phyloP scores from a whole-genome alignment of 2,797 vertebrate species.

The Limnodromus scolopaceus region DNA sequence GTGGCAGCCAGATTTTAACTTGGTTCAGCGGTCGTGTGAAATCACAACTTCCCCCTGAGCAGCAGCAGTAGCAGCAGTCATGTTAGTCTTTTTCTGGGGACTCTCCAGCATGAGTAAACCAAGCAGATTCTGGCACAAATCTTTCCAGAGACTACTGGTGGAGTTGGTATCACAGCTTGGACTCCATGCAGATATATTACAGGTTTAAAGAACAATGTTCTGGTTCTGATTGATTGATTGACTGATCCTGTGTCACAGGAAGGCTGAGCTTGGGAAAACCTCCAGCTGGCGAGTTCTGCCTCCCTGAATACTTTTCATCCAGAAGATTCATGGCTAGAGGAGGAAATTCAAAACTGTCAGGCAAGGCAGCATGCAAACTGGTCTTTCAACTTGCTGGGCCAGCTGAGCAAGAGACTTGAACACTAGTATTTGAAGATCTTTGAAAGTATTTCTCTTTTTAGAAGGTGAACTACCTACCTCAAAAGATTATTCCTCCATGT shows the following conservation, averaged over 20 bases:
- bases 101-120: neutral
- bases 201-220: neutral
- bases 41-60: neutral
- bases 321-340: neutral
- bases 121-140: neutral
- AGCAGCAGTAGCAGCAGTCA: neutral
- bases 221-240: neutral
- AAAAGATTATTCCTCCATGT: neutral
- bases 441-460: neutral
- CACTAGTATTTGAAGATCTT: neutral
- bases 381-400: slow-evolving; percentile 22
- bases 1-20: neutral
- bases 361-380: slow-evolving; percentile 15
- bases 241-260: neutral
- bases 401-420: neutral
- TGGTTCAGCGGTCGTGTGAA: neutral
- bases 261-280: neutral
- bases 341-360: slow-evolving; percentile 13
- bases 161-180: neutral
- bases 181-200: neutral
- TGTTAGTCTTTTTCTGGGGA: neutral
- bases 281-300: neutral
- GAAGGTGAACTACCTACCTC: neutral
- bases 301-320: neutral
- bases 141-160: neutral